Conservation (phyloP, 2,888 invertebrate species). For the Pyrochroa serraticornis region DNA sequence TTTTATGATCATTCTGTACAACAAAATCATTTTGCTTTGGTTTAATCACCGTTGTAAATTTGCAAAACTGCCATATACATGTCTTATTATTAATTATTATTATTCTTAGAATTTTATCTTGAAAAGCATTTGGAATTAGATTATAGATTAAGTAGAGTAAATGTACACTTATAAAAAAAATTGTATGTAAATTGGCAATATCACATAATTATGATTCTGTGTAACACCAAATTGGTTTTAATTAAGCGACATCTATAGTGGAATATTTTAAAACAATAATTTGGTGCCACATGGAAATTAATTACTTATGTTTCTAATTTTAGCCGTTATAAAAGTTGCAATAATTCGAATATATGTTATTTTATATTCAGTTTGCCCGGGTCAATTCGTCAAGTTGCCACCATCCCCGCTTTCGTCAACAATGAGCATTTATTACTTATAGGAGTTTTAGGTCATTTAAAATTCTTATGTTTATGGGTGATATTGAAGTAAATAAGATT, state of each 20-base stretch:
- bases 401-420: too few relatives aligned
- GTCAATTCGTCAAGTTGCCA: too few relatives aligned
- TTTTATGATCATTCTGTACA: too few relatives aligned
- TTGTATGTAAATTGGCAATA: constrained; percentile 15
- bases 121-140: constrained; percentile 14
- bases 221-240: constrained; percentile 7
- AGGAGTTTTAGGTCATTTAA: neutral
- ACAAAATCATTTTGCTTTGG: neutral
- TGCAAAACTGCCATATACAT: constrained; percentile 26
- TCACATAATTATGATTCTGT: constrained; percentile 5
- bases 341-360: constrained; percentile 22
- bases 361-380: constrained; percentile 1
- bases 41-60: constrained; percentile 1
- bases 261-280: constrained; percentile 2
- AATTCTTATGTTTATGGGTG: constrained; percentile 9
- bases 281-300: constrained; percentile 12
- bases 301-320: constrained; percentile 8
- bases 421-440: neutral
- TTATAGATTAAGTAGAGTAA: constrained; percentile 9
- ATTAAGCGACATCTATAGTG: too few relatives aligned
- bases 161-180: constrained; percentile 5
- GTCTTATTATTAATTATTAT: too few relatives aligned
- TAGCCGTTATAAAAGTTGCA: constrained; percentile 16
- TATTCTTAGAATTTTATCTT: neutral
- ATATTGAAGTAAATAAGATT: constrained; percentile 6